A percentile compares a stretch with the other conserved stretches of the same genome.
These are phyloP conservation scores for Carassius gibelio DNA, from an alignment of 2,113 vertebrate genomes.

Conservation along the genomic window DNA sequence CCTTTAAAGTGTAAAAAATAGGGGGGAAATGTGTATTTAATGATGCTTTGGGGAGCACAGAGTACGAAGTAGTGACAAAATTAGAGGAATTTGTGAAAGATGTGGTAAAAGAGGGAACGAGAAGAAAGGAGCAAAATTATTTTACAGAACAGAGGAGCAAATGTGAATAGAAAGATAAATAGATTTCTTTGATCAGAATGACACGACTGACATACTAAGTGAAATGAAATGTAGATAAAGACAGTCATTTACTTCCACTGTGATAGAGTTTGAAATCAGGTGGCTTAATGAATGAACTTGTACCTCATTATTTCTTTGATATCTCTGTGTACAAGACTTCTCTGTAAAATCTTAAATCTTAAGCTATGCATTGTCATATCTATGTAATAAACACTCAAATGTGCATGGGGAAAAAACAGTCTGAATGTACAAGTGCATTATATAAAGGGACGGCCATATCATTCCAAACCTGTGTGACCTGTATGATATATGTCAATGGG, in stretches of 20 bases:
- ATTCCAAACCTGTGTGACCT: too few relatives aligned
- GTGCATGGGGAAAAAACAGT: background rate
- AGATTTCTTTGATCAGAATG: constrained; percentile 36
- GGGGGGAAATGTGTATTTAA: background rate
- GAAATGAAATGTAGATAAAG: constrained; percentile 17
- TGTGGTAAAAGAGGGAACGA: background rate
- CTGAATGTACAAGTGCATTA: background rate
- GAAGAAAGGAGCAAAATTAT: background rate
- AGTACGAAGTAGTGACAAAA: background rate
- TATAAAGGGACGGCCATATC: background rate
- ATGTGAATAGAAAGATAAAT: constrained; percentile 33
- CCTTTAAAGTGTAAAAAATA: background rate
- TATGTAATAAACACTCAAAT: background rate
- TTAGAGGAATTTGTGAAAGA: background rate
- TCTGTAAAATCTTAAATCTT: background rate
- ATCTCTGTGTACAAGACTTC: background rate
- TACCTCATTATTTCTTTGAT: constrained; percentile 7
- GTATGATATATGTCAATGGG: too few relatives aligned
- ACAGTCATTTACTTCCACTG: constrained; percentile 14
- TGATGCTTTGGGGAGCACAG: background rate
- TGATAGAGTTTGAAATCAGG: constrained; percentile 13
- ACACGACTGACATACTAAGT: background rate
- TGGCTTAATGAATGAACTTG: constrained; percentile 21
- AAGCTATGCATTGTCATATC: background rate
- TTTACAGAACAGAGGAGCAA: background rate